Evolutionary conservation across 2,113 vertebrate genomes (phyloP).

Genomic region (Rhizomys pruinosus): DNA sequence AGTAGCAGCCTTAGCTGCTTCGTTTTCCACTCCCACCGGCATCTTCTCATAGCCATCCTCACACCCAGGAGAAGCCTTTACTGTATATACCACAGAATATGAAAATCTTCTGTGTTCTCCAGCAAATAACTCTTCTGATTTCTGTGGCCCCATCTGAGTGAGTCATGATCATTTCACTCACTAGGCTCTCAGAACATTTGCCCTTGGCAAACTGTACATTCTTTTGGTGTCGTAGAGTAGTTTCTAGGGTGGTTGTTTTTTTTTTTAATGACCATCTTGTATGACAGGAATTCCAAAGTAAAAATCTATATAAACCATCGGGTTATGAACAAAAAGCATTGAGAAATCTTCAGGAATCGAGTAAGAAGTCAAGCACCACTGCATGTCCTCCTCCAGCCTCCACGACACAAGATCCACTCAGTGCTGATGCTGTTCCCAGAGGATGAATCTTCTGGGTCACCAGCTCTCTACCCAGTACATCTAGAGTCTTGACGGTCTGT

Average conservation of each 20-base stretch:
- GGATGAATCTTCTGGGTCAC: background rate
- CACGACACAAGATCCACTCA: background rate
- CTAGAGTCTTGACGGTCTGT: background rate
- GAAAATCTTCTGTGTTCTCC: background rate
- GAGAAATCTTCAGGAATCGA: background rate
- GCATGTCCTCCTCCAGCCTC: background rate
- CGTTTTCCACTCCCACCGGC: background rate
- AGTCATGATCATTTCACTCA: background rate
- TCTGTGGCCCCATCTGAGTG: background rate
- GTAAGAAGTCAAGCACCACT: background rate
- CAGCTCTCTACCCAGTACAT: background rate
- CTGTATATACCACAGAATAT: background rate
- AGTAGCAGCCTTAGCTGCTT: background rate
- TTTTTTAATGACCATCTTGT: background rate
- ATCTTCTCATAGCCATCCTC: background rate
- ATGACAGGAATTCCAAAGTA: conserved; percentile 33
- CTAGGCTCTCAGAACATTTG: background rate
- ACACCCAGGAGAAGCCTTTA: background rate
- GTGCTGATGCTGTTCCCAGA: background rate
- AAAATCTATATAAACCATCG: background rate
- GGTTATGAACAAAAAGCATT: background rate
- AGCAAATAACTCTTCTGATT: background rate
- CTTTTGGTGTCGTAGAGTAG: background rate
- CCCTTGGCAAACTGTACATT: background rate
- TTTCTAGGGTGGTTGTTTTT: conserved; percentile 1